Conservation (phyloP, 2,113 vertebrate genomes). For the Ancistrus triradiatus region DNA sequence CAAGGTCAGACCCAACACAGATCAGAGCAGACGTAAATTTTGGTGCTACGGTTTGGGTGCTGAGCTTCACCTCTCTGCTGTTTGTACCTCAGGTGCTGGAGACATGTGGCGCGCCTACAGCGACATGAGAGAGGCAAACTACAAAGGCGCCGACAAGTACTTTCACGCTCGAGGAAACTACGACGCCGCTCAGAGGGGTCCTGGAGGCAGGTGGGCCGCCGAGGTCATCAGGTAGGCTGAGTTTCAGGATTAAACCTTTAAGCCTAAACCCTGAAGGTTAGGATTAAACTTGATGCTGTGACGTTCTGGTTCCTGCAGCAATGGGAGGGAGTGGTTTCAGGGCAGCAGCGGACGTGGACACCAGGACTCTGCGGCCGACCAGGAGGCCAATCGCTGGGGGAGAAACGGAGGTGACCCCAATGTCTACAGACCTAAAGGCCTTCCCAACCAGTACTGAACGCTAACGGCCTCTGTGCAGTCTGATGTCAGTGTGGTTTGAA, state of each 20-base stretch:
- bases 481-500: too few relatives aligned
- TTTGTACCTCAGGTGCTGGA: conserved; percentile 15
- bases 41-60: background rate
- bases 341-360: background rate
- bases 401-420: conserved; percentile 41
- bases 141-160: conserved; percentile 50
- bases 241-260: too few relatives aligned
- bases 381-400: conserved; percentile 36
- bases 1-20: too few relatives aligned
- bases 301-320: conserved; percentile 15
- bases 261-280: too few relatives aligned
- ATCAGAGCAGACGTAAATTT: background rate
- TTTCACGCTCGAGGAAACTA: conserved; percentile 58
- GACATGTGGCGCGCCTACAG: conserved; percentile 42
- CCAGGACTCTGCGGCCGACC: conserved; percentile 33
- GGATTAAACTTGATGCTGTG: too few relatives aligned
- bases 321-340: conserved; percentile 27
- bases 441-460: conserved; percentile 35
- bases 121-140: conserved; percentile 44
- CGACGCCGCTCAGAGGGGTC: conserved; percentile 50
- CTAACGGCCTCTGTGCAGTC: too few relatives aligned
- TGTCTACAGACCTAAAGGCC: conserved; percentile 34
- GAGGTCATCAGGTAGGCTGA: conserved; percentile 49
- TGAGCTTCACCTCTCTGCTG: background rate
- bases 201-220: conserved; percentile 49